Base-by-base conservation (phyloP, 2,888 invertebrate genomes). In the Cephonodes hylas region DNA sequence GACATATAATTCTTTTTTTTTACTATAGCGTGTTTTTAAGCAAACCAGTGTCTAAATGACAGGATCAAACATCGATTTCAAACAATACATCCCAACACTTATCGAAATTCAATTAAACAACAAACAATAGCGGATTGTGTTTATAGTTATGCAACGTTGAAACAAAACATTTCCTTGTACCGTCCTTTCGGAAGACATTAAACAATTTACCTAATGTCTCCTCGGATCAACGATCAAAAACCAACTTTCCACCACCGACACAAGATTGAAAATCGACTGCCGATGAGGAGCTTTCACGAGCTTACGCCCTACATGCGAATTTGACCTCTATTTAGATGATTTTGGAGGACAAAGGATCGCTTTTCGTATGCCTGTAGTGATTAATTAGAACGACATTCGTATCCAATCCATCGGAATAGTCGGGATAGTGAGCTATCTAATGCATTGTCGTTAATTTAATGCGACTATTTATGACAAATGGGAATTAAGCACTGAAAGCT, bases 391-490 rank as follows among this genome's bases (percentile, higher is more conserved):
- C 63, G 70, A 69, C 71, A 74, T 77, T 77, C 68, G 92, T 89
- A 91, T 91, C 91, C 93, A 93, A 93, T 93, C 93, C 91, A 93
- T 93, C 85, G 92, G 88, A 89, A 93, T 93, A 93, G 93, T 93
- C 93, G 93, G 93, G 93, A 93, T 83, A 80, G 81, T 79, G 73
- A 79, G 78, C 72, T 78, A 82, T 83, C 83, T 90, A 90, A 92
- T 90, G 91, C 81, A 85, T 83, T 86, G 89, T 90, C 91, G 88
- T 91, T 91, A 91, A 89, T 88, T 91, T 91, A 91, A 92, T 92
- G 86, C 89, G 73, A 87, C 80, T 85, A 91, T 92, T 91, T 91
- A 91, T 91, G 90, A 86, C 86, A 84, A 76, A 46, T 76, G 79
- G 85, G 88, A 88, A 89, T 89, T 88, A 89, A 85, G 83, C 72